Evolutionary conservation across 2,113 vertebrate species (phyloP), one percentile per base, ranked within the genome.

Genomic region (Hydrochoerus hydrochaeris): DNA sequence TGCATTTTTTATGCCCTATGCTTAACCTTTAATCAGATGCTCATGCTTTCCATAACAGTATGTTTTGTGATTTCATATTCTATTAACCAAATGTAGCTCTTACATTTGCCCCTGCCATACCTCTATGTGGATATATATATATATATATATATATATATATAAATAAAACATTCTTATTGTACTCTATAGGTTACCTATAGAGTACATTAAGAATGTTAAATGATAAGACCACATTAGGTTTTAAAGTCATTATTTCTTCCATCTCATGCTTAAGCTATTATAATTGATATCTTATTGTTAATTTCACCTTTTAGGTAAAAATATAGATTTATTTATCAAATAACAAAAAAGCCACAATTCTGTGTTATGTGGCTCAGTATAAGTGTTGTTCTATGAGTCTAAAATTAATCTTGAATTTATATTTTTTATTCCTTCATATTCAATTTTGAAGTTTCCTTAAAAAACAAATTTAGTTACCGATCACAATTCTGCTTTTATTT

Each of bases 1-100:
- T 97, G 91, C 81, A 95, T 97, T 96, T 98, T 97, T 98, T 98
- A 96, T 98, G 98, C 97, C 95, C 91, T 95, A 41, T 92, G 88
- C 95, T 94, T 75, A 58, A 95, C 95, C 93, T 97, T 98, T 98
- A 97, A 96, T 97, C 97, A 98, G 97, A 90, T 93, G 49, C 92
- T 94, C 91, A 44, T 82, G 82, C 88, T 96, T 97, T 97, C 91
- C 81, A 65, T 77, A 88, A 83, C 49, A 88, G 12, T 94, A 78
- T 85, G 35, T 73, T 1, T 1, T 84, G 62, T 95, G 92, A 82
- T 84, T 97, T 97, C 0, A 0, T 91, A 60, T 57, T 85, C 88
- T 87, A 44, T 35, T 94, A 94, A 24, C 60, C 11, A 5, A 41
- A 63, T 12, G 44, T 16, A 58, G 58, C 49, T 62, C 81, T 83